Conservation (phyloP, 2,113 vertebrate genomes). For the Ammospiza nelsoni region DNA sequence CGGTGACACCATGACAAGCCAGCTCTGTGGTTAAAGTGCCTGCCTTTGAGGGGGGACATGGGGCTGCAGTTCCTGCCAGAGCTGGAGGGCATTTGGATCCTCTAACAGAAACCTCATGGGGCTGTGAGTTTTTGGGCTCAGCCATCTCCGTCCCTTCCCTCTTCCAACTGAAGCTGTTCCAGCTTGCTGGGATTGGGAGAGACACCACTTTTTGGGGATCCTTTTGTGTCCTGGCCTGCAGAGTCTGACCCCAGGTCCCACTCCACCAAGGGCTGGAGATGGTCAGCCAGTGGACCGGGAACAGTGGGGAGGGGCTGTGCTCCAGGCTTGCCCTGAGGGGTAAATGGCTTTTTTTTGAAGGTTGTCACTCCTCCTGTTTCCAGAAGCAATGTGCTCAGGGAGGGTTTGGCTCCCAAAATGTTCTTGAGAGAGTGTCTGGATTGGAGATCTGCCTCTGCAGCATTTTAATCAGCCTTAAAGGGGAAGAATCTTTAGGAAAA, state of each 20-base stretch:
- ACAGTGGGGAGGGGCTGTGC: not conserved
- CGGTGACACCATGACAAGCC: not conserved
- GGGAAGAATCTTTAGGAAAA: constrained; percentile 38
- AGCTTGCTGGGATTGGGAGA: not conserved
- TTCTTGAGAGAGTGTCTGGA: not conserved
- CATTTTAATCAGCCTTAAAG: not conserved
- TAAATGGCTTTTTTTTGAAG: not conserved
- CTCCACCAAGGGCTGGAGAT: not conserved
- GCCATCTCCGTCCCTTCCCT: not conserved
- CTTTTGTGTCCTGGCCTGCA: accelerated
- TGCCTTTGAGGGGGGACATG: not conserved
- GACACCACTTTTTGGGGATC: accelerated
- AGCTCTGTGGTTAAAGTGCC: not conserved
- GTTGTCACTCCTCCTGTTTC: not conserved
- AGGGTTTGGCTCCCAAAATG: not conserved
- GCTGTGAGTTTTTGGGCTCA: not conserved
- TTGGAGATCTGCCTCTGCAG: not conserved
- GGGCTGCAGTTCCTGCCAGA: not conserved
- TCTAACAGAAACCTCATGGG: not conserved
- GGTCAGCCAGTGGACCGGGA: not conserved
- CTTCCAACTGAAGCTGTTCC: accelerated
- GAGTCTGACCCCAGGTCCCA: not conserved
- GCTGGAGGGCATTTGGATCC: not conserved
- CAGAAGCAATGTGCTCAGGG: not conserved
- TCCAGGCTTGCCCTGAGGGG: not conserved